Evolutionary conservation across 2,888 invertebrate species (phyloP).

Genomic region (Drosophila nr. medialis): DNA sequence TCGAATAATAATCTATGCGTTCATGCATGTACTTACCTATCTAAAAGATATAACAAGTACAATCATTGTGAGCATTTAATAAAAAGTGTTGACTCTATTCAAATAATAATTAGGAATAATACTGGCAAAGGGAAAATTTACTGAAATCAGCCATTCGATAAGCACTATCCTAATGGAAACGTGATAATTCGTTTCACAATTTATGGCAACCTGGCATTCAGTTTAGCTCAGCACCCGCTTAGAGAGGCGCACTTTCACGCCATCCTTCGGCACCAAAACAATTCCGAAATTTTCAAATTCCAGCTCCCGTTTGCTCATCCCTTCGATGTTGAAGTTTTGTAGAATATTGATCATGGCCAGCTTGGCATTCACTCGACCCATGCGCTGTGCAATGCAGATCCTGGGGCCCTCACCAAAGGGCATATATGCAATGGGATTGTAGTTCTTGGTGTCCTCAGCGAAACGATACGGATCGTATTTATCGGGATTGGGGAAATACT

Average conservation of each 20-base stretch:
- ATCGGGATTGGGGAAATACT: conserved; percentile 84
- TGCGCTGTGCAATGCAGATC: conserved; percentile 82
- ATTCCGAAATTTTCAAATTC: conserved; percentile 71
- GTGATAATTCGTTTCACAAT: conserved; percentile 7
- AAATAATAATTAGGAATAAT: conserved; percentile 4
- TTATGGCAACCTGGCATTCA: background rate
- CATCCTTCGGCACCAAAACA: conserved; percentile 69
- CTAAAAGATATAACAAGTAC: conserved; percentile 38
- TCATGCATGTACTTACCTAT: conserved; percentile 23
- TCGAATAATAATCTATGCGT: background rate
- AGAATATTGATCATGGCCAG: conserved; percentile 75
- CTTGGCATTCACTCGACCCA: conserved; percentile 80
- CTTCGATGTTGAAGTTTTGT: conserved; percentile 71
- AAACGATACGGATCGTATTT: conserved; percentile 84
- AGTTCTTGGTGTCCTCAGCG: conserved; percentile 68
- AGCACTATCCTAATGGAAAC: conserved; percentile 6
- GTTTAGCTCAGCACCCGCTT: conserved; percentile 26
- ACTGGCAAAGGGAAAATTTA: background rate
- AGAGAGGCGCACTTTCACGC: conserved; percentile 72
- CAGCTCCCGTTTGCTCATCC: conserved; percentile 64
- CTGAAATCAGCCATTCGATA: conserved; percentile 12
- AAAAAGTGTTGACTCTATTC: conserved; percentile 55
- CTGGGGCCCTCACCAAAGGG: conserved; percentile 85
- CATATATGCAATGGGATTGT: conserved; percentile 78
- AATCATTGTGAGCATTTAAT: conserved; percentile 57